Conservation (phyloP, 1,140 invertebrate species). For the Heliconius nattereri region DNA sequence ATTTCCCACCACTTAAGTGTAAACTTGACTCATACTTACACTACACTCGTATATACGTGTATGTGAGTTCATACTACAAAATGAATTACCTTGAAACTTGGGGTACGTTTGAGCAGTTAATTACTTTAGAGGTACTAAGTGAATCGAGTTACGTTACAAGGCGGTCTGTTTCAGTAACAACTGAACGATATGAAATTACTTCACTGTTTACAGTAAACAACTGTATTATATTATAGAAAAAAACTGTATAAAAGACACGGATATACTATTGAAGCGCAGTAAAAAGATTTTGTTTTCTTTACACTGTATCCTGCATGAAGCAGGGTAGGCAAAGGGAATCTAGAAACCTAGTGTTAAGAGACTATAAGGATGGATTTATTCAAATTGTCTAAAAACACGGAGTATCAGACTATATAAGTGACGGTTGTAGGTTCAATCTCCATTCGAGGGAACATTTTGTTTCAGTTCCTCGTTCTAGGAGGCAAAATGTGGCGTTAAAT, state of each 20-base stretch:
- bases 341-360: not conserved
- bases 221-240: too few species aligned
- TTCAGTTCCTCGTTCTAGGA: too few species aligned
- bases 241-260: too few species aligned
- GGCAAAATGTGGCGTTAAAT: too few species aligned
- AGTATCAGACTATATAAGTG: too few species aligned
- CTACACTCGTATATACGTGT: too few species aligned
- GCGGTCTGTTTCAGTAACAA: constrained; percentile 26
- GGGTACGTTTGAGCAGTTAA: constrained; percentile 18
- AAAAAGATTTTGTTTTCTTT: not conserved
- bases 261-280: not conserved
- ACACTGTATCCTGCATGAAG: not conserved
- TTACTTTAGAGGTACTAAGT: constrained; percentile 19
- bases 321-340: not conserved
- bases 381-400: too few species aligned
- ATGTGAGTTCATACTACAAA: not conserved
- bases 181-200: constrained; percentile 7
- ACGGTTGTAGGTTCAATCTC: too few species aligned
- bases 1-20: not conserved
- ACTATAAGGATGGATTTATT: not conserved
- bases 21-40: not conserved
- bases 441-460: too few species aligned
- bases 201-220: too few species aligned
- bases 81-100: constrained; percentile 10
- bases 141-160: constrained; percentile 18